These are phyloP conservation scores for Drosophila fungiperda DNA, from an alignment of 2,888 invertebrate genomes.

Conservation along the genomic window DNA sequence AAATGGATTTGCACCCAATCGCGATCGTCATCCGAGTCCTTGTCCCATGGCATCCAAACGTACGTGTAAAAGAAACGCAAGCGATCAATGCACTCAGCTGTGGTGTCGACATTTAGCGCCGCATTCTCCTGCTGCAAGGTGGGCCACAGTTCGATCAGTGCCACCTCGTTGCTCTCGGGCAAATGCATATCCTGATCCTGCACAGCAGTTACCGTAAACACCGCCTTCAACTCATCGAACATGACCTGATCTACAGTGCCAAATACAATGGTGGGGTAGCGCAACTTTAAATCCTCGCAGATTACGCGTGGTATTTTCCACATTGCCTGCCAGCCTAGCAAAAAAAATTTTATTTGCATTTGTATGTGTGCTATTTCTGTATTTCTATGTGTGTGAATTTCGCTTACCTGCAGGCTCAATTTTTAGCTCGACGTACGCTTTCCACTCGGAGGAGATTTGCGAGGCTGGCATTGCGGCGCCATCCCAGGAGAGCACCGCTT, in stretches of 20 bases:
- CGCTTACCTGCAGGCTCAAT: constrained; percentile 86
- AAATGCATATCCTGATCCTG: constrained; percentile 87
- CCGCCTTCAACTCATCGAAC: constrained; percentile 86
- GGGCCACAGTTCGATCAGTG: constrained; percentile 87
- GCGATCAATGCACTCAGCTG: constrained; percentile 87
- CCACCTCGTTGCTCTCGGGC: constrained; percentile 86
- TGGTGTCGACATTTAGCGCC: constrained; percentile 86
- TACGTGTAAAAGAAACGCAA: constrained; percentile 87
- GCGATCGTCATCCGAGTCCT: constrained; percentile 86
- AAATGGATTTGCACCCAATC: constrained; percentile 87
- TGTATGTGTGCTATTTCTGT: constrained; percentile 6
- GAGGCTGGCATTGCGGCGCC: constrained; percentile 85
- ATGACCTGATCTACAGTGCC: constrained; percentile 86
- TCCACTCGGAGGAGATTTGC: constrained; percentile 86
- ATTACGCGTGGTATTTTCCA: constrained; percentile 88
- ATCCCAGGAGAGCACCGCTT: constrained; percentile 86
- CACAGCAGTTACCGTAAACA: constrained; percentile 86
- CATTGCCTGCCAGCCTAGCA: constrained; percentile 87
- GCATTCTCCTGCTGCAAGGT: constrained; percentile 86
- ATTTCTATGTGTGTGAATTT: constrained; percentile 17
- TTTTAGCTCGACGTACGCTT: constrained; percentile 86
- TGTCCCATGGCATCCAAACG: constrained; percentile 88
- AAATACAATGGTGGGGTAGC: constrained; percentile 87
- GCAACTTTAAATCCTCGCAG: constrained; percentile 87
- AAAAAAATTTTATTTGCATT: neutral